Percentiles rank a stretch among this genome's conserved stretches.
Conservation (phyloP, 1,140 invertebrate species). For the Drosophila hydei region DNA sequence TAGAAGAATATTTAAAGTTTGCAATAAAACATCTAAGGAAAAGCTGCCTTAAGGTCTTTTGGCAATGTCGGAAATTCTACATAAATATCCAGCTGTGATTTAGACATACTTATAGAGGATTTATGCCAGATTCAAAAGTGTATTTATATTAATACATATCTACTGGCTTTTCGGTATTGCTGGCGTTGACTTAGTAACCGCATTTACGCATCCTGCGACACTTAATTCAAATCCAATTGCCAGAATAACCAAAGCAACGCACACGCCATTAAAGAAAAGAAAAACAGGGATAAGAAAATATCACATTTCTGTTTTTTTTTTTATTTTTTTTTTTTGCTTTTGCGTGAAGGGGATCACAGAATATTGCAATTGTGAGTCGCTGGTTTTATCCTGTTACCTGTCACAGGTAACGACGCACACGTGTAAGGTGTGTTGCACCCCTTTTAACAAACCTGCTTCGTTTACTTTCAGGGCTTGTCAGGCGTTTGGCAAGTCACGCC, state of each 20-base stretch:
- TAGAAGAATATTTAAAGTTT: too few species aligned
- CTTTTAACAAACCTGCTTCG: not conserved
- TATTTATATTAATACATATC: conserved; percentile 2
- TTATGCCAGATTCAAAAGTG: not conserved
- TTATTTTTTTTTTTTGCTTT: conserved; percentile 11
- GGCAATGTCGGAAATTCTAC: not conserved
- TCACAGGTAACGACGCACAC: conserved; percentile 38
- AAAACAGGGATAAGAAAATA: conserved; percentile 30
- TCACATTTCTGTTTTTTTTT: conserved; percentile 44
- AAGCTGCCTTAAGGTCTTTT: too few species aligned
- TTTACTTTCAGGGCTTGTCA: conserved; percentile 28
- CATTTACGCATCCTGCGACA: conserved; percentile 37
- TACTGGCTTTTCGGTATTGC: conserved; percentile 8
- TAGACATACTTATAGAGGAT: not conserved
- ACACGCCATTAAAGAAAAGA: conserved; percentile 2
- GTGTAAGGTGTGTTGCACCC: conserved; percentile 17
- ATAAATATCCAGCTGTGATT: conserved; percentile 1
- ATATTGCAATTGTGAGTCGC: conserved; percentile 34
- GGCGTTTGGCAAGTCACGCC: conserved; percentile 64
- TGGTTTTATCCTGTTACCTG: conserved; percentile 44
- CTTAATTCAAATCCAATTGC: conserved; percentile 43
- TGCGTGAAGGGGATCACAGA: conserved; percentile 1
- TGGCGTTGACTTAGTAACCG: conserved; percentile 8
- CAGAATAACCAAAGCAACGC: conserved; percentile 35
- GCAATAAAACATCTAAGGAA: too few species aligned